Base-by-base conservation (phyloP, 2,113 vertebrate species). In the Chionodraco myersi region DNA sequence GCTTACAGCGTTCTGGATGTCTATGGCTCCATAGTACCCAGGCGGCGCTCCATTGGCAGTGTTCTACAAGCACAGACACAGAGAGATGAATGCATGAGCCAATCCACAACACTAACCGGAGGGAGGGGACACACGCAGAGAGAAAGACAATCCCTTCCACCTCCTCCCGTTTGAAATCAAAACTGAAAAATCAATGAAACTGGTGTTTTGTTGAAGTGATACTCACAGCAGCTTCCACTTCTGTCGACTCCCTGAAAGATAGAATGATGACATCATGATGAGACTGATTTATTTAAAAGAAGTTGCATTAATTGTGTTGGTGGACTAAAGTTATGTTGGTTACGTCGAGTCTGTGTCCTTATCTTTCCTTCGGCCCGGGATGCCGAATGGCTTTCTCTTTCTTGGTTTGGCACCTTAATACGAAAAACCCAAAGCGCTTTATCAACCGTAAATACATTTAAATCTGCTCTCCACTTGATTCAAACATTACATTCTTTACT, bases 331-430 rank as follows among this genome's bases (percentile, higher is more conserved):
- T 36, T 12, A 13, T n/a, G 15, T n/a, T 77, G 96, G 96, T 97
- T 94, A 98, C 98, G 95, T 94, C 72, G 97, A 99, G 90, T 99
- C 98, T 65, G 96, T 93, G 94, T 99, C 97, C 90, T 98, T 99
- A 90, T 99, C 97, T 94, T 96, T 99, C 88, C 96, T 96, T 65
- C 97, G 96, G 67, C 96, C 97, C 56, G 98, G 96, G 83, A 99
- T 97, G 67, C 93, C 96, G 87, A 99, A 99, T 26, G 96, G 90
- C 89, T 98, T 99, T 88, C 97, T 96, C 92, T 96, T 99, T 86
- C 96, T 95, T 83, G 96, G 97, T 94, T 98, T 99, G 90, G 97
- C 88, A 77, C 95, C 98, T 93, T 96, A 64, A 10, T 26, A 68
- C 5, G 30, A 30, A 30, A 82, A 49, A 82, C 67, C 71, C 2